Conservation (phyloP, 37 sponge, comb jelly and placozoan species). For the Theonella swinhoei region DNA sequence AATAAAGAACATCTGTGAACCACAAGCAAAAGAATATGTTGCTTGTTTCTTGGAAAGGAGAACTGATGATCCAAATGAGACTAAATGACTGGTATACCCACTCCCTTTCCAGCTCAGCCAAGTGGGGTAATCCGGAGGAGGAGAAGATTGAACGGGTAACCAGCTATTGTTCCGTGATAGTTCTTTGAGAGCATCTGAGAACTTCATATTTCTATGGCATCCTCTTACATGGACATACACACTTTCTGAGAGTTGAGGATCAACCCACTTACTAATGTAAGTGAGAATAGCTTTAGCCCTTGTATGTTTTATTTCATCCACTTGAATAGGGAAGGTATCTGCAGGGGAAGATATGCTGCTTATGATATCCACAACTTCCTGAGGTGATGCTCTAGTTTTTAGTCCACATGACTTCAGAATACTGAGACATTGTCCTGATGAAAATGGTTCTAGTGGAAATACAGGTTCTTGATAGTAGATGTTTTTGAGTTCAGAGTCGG, state of each 20-base stretch:
- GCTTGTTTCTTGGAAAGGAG: not conserved
- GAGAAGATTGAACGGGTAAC: constrained; percentile 12
- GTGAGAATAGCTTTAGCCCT: constrained; percentile 28
- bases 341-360: not conserved
- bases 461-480: constrained; percentile 49
- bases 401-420: constrained; percentile 11
- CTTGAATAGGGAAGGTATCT: not conserved
- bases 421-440: not conserved
- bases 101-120: constrained; percentile 42
- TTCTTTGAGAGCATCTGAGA: not conserved
- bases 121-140: constrained; percentile 23
- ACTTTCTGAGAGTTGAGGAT: not conserved
- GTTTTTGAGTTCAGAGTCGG: not conserved
- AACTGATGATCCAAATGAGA: not conserved
- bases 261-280: not conserved
- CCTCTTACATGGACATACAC: not conserved
- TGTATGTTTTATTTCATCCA: not conserved
- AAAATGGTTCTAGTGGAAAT: constrained; percentile 44
- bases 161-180: not conserved
- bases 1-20: constrained; percentile 30
- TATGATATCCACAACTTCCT: constrained; percentile 16
- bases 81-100: constrained; percentile 4
- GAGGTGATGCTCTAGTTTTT: not conserved
- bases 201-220: not conserved
- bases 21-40: not conserved